Percentiles rank a stretch among this genome's conserved stretches.
These are phyloP conservation scores for Mantis religiosa DNA, from an alignment of 2,888 invertebrate species.

Conservation along the genomic window DNA sequence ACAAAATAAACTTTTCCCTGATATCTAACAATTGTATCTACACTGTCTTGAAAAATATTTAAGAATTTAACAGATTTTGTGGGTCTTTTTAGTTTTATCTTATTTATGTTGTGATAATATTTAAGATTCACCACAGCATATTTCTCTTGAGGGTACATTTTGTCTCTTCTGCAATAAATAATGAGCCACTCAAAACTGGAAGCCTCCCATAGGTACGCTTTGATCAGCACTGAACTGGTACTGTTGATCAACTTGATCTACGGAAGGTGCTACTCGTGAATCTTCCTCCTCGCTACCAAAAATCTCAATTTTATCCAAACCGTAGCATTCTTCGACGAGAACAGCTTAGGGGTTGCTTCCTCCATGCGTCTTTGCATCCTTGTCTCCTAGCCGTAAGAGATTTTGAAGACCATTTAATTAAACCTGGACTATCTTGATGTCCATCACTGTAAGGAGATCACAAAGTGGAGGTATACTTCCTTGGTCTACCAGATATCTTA, in stretches of 20 bases:
- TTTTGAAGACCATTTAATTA: conserved; percentile 94
- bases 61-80: background rate
- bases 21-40: background rate
- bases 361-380: conserved; percentile 61
- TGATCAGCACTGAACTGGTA: conserved; percentile 63
- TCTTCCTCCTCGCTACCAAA: conserved; percentile 90
- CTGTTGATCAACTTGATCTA: conserved; percentile 70
- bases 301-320: conserved; percentile 96
- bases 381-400: conserved; percentile 86
- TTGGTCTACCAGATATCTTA: conserved; percentile 61
- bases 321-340: conserved; percentile 90
- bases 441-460: conserved; percentile 87
- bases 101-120: background rate
- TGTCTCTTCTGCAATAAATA: background rate
- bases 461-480: conserved; percentile 91
- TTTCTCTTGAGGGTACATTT: background rate
- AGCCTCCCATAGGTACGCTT: conserved; percentile 72
- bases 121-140: background rate
- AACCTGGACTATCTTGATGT: conserved; percentile 91
- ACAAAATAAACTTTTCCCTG: background rate
- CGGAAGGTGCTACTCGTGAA: conserved; percentile 70
- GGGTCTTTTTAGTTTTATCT: conserved; percentile 7
- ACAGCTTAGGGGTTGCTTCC: conserved; percentile 78
- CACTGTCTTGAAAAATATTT: background rate
- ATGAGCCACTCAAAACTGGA: conserved; percentile 65